Evolutionary conservation across 2,888 invertebrate species (phyloP), one percentile per base, ranked within the genome.

Genomic region (Zhuqinia jingwanae): DNA sequence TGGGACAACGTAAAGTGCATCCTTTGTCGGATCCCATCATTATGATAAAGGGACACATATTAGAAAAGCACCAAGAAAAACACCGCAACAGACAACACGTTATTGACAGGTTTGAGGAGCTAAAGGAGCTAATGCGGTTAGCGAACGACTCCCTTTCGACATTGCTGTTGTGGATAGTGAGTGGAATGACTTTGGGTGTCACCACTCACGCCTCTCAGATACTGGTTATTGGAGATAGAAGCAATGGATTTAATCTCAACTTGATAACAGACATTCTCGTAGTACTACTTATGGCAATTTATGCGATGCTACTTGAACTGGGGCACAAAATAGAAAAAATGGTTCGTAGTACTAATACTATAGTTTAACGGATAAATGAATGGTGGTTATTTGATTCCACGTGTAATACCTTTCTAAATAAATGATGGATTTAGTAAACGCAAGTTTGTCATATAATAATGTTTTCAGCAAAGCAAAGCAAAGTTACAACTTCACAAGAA

Each of bases 81-180:
- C 11, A 56, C 15, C 2, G 0, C 13, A 75, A 5, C 2, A 78
- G 78, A 17, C 58, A 78, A 22, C 70, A 60, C 0, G n/a, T 78
- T 10, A 73, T 78, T 15, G n/a, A 70, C 6, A 30, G 22, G 20
- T 85, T 85, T 78, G 85, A 85, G 20, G 78, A 78, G n/a, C 5
- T 85, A 0, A 85, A 78, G 25, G 60, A 45, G 0, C 60, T 85
- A 0, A 42, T 78, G 73, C 58, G 36, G n/a, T 27, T 60, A 25
- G 22, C 70, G 0, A 73, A 79, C 20, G 70, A 70, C 0, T 53
- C 73, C 0, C 10, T 85, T 3, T 78, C 85, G 0, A 1, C 45
- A 0, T 15, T 79, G 0, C 6, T 73, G 3, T 45, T 85, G 2
- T 73, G 30, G 70, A 27, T 78, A 20, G n/a, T 85, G 0, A 22